Evolutionary conservation across 2,888 invertebrate genomes (phyloP), one percentile per base, ranked within the genome.

Genomic region (Frankliniella fusca): DNA sequence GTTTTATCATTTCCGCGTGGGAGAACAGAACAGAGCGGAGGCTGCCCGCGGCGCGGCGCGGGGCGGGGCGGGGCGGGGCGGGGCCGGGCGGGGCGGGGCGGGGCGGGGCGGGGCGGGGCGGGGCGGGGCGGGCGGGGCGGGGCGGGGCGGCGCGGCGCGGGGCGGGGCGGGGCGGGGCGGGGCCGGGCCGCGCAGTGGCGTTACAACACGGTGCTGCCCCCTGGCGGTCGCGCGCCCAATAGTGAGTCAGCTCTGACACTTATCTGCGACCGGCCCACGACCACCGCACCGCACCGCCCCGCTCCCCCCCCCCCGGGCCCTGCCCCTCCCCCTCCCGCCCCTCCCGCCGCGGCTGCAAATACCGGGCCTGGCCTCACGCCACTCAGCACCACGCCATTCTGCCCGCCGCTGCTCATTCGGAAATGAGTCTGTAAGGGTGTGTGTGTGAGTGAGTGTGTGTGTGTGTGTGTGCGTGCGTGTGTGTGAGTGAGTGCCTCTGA

Each of bases 1-100:
- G 61, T 76, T 76, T 76, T 76, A 76, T 76, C 70, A 27, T 76
- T 76, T 76, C 70, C 70, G 70, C 70, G 70, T 76, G 27, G 70
- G 70, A 76, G 70, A 23, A 27, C 23, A 27, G 27, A 8, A 12
- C 54, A 5, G 54, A 12, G 10, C 27, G 11, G 1, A 27, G 27
- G 70, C 70, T 0, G 23, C 1, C 8, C 10, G n/a, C 65, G 65
- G 65, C 8, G n/a, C 65, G 65, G n/a, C 8, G 65, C 65, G 9
- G 65, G 65, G n/a, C 65, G 9, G 65, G 65, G n/a, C 65, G n/a
- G n/a, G 1, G n/a, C n/a, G 65, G 15, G 20, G 65, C 65, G 11
- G 65, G 65, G 50, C 50, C 50, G 50, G n/a, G n/a, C n/a, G n/a
- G n/a, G n/a, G 12, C 50, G 9, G 10, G 50, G 50, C 50, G 12